Evolutionary conservation across 2,797 vertebrate genomes (phyloP), one percentile per base, ranked within the genome.

Genomic region (Halcyon chelicuti): DNA sequence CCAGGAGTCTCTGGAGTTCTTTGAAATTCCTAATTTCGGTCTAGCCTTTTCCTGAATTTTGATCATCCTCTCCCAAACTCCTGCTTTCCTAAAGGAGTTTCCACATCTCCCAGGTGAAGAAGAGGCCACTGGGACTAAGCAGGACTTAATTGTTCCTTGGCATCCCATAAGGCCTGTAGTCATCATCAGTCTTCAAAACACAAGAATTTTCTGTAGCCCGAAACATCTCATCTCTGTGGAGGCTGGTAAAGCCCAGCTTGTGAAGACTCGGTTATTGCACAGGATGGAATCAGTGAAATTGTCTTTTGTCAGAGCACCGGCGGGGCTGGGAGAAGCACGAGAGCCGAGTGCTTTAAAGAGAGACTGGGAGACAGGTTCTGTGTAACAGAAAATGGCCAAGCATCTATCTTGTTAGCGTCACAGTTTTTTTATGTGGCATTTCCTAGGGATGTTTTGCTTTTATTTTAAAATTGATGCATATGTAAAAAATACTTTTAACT

Each of bases 381-480:
- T 81, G 82, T 94, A 95, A 82, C 26, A 31, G 57, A 70, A 90
- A 89, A 82, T 10, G 0, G 40, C 76, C 65, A 60, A 63, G 60
- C 90, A n/a, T 54, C 16, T 57, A 42, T 62, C 93, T 92, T 91
- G 52, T 90, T 95, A 90, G 88, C 86, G 93, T 90, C 91, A 73
- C 66, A 28, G 26, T 40, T 84, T 95, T 57, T 93, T 96, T 79
- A 94, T 94, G 83, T 84, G 94, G 82, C 82, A 70, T 96, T 97
- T 96, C 83, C 93, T 93, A 90, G 74, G 46, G 77, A 82, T 96
- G 94, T 95, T 95, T 87, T 95, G 67, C 80, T 95, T 95, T 87
- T 94, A 73, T 95, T 96, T 93, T 86, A 89, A 92, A 90, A 83
- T 86, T 87, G 88, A 49, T 92, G n/a, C 77, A 61, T 87, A 78